Conservation (phyloP, 2,888 invertebrate species). For the Amiota communis region DNA sequence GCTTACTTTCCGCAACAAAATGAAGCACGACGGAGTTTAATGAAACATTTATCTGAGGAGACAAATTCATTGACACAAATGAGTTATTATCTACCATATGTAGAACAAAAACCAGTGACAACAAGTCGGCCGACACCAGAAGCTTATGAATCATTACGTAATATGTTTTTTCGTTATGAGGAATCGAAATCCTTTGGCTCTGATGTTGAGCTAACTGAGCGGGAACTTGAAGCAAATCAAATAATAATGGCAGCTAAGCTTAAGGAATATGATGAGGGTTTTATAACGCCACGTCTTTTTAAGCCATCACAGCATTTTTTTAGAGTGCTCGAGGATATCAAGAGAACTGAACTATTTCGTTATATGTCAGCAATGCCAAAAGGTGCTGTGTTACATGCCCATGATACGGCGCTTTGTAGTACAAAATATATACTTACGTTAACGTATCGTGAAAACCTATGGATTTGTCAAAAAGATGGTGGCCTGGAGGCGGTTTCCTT, state of each 20-base stretch:
- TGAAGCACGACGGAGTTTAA: conserved; percentile 47
- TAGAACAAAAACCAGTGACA: conserved; percentile 47
- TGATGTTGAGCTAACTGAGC: conserved; percentile 73
- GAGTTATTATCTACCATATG: conserved; percentile 46
- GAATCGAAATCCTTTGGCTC: conserved; percentile 75
- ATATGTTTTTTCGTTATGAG: conserved; percentile 74
- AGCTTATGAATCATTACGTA: conserved; percentile 70
- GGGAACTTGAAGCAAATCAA: conserved; percentile 76
- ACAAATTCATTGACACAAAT: conserved; percentile 39
- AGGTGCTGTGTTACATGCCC: conserved; percentile 82
- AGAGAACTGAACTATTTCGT: conserved; percentile 78
- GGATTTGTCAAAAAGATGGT: conserved; percentile 69
- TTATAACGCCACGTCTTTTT: conserved; percentile 76
- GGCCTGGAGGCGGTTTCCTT: conserved; percentile 47
- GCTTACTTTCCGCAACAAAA: background rate
- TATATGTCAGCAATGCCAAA: conserved; percentile 83
- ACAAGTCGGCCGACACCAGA: conserved; percentile 54
- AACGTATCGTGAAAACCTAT: conserved; percentile 77
- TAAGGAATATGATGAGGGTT: conserved; percentile 75
- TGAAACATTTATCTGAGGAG: conserved; percentile 35
- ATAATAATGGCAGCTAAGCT: conserved; percentile 77
- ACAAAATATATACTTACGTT: conserved; percentile 78
- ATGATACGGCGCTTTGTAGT: conserved; percentile 79
- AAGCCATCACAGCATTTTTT: conserved; percentile 81
- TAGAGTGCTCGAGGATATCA: conserved; percentile 76